Evolutionary conservation across 2,888 invertebrate genomes (phyloP).

Genomic region (Dusona sp.): DNA sequence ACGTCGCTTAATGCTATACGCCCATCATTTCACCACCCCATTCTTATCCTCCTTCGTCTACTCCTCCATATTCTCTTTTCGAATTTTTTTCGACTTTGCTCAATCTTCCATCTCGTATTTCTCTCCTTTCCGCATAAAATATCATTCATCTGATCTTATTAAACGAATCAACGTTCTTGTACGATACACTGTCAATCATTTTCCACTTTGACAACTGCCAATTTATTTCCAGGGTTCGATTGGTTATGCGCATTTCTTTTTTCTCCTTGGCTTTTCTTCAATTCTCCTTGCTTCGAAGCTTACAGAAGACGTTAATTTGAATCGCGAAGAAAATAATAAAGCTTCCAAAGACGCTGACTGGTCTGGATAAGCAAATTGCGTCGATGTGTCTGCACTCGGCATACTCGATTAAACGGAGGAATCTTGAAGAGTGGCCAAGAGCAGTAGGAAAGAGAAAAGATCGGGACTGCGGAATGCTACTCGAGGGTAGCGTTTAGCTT

Average conservation of each 20-base stretch:
- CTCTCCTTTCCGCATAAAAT: slow-evolving; percentile 26
- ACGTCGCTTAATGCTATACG: slow-evolving; percentile 66
- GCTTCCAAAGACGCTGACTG: slow-evolving; percentile 60
- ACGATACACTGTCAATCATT: slow-evolving; percentile 3
- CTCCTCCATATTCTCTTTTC: slow-evolving; percentile 41
- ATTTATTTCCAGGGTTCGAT: slow-evolving; percentile 44
- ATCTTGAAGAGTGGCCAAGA: slow-evolving; percentile 43
- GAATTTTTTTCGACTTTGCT: slow-evolving; percentile 42
- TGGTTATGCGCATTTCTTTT: slow-evolving; percentile 29
- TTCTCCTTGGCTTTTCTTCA: slow-evolving; percentile 6
- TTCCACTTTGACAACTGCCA: slow-evolving; percentile 19
- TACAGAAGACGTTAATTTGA: slow-evolving; percentile 47
- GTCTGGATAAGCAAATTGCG: slow-evolving; percentile 80
- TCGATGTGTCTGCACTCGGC: slow-evolving; percentile 59
- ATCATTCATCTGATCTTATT: slow-evolving; percentile 46
- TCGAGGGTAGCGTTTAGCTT: slow-evolving; percentile 70
- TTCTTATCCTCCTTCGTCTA: slow-evolving; percentile 73
- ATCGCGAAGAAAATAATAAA: slow-evolving; percentile 52
- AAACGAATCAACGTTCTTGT: neutral
- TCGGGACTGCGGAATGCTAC: slow-evolving; percentile 48
- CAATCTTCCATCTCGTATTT: slow-evolving; percentile 17
- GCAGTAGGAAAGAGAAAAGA: slow-evolving; percentile 54
- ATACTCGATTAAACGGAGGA: neutral
- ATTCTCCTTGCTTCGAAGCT: neutral
- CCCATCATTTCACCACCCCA: slow-evolving; percentile 64